Evolutionary conservation across 2,113 vertebrate genomes (phyloP).

Genomic region (Montifringilla adamsi): DNA sequence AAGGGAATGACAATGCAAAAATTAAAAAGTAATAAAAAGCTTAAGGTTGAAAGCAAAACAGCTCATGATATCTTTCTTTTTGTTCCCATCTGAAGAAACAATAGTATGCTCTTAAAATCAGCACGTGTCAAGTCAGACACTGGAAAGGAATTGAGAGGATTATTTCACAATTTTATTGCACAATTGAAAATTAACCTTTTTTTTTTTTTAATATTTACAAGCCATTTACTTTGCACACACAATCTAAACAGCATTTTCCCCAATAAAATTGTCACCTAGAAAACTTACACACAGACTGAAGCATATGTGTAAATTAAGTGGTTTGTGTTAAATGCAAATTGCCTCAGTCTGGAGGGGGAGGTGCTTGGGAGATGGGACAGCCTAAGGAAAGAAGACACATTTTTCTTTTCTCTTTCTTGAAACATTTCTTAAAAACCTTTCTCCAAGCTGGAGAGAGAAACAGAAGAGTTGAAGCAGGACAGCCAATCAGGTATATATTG

Average conservation of each 20-base stretch:
- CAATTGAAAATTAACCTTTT: conserved; percentile 27
- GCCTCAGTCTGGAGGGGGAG: background rate
- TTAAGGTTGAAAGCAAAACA: background rate
- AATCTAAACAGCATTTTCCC: conserved; percentile 30
- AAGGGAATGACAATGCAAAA: background rate
- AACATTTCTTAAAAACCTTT: background rate
- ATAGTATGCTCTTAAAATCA: background rate
- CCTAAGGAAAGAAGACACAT: background rate
- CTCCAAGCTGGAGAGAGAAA: background rate
- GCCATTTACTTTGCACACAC: conserved; percentile 28
- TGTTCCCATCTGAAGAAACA: background rate
- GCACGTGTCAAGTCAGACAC: background rate
- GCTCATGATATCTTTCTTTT: background rate
- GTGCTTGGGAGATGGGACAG: background rate
- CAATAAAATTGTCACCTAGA: background rate
- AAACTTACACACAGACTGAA: conserved; percentile 28
- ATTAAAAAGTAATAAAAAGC: background rate
- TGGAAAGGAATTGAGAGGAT: conserved; percentile 10
- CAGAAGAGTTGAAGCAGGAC: background rate
- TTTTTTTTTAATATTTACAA: conserved; percentile 20
- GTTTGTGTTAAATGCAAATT: background rate
- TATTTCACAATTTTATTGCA: conserved; percentile 66
- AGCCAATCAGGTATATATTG: background rate
- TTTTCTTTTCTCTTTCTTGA: background rate
- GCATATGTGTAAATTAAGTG: background rate